Evolutionary conservation across 2,113 vertebrate genomes (phyloP).

Genomic region (Callipepla squamata): DNA sequence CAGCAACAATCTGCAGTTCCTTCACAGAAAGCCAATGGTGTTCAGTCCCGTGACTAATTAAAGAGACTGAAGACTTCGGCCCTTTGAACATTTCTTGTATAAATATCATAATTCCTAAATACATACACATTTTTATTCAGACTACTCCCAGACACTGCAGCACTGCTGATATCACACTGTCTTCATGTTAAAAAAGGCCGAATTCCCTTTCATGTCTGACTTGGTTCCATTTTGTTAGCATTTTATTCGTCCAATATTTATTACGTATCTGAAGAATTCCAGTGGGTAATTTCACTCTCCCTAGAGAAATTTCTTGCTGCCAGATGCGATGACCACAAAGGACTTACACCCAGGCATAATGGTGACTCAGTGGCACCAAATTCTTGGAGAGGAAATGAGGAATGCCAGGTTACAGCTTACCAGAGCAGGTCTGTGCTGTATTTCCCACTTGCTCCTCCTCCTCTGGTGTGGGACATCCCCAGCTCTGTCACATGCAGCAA

Average conservation of each 20-base stretch:
- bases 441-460: accelerated
- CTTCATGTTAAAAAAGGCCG: constrained; percentile 16
- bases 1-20: constrained; percentile 31
- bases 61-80: constrained; percentile 28
- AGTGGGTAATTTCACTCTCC: background rate
- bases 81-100: constrained; percentile 21
- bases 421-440: background rate
- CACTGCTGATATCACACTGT: background rate
- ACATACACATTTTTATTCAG: background rate
- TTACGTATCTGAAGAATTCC: background rate
- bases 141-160: background rate
- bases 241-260: background rate
- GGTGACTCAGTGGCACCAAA: background rate
- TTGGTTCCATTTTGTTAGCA: background rate
- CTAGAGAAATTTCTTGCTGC: background rate
- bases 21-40: background rate
- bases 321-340: background rate
- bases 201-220: background rate
- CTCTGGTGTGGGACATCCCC: background rate
- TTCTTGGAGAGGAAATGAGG: background rate
- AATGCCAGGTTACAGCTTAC: background rate
- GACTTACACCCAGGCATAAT: background rate
- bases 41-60: constrained; percentile 43
- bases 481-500: background rate
- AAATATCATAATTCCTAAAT: constrained; percentile 27